These are phyloP conservation scores for Eleutherodactylus coqui DNA, from an alignment of 2,797 vertebrate species.

Conservation along the genomic window DNA sequence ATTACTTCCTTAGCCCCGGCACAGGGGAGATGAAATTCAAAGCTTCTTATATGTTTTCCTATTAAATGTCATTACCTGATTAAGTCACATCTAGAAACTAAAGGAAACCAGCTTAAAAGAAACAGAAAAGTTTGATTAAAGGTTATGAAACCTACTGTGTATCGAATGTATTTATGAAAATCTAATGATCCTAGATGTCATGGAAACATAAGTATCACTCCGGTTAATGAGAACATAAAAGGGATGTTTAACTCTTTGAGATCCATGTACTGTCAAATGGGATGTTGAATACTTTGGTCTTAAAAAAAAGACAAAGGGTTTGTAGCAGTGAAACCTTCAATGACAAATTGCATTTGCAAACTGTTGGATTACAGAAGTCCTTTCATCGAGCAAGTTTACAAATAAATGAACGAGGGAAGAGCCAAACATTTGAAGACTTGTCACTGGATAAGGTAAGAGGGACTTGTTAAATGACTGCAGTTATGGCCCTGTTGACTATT, in stretches of 20 bases:
- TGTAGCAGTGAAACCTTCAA: no score
- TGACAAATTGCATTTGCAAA: no score
- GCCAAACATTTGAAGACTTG: no score
- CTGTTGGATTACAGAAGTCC: no score
- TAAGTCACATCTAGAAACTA: conserved; percentile 56
- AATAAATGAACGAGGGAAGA: no score
- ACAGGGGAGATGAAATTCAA: conserved; percentile 62
- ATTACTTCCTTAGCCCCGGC: conserved; percentile 57
- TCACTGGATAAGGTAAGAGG: no score
- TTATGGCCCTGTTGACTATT: no score
- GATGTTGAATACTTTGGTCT: background rate
- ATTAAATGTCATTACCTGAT: conserved; percentile 61
- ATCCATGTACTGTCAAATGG: background rate
- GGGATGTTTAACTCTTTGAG: background rate
- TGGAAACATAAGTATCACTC: background rate
- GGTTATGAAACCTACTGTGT: conserved; percentile 24
- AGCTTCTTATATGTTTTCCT: conserved; percentile 56
- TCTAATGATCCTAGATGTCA: background rate
- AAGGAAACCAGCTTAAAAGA: conserved; percentile 42
- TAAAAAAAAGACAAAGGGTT: no score
- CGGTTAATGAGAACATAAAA: background rate
- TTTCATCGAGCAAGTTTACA: no score
- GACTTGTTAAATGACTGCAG: no score
- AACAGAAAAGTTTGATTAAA: conserved; percentile 55
- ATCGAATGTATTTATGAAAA: conserved; percentile 35